These are phyloP conservation scores for Operophtera brumata DNA, from an alignment of 2,888 invertebrate species.

Conservation along the genomic window DNA sequence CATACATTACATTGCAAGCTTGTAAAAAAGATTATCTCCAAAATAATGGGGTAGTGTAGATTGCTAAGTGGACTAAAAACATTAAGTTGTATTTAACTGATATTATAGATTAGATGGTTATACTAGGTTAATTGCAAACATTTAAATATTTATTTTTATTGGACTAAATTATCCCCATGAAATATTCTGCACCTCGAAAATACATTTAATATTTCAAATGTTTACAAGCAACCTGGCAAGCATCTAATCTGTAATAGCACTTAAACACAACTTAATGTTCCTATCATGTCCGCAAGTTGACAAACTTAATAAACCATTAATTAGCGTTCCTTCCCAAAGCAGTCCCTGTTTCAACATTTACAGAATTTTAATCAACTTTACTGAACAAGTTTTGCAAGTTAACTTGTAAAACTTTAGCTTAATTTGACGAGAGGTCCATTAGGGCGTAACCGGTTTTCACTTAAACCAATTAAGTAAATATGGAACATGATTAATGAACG, in stretches of 20 bases:
- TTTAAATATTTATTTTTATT: too few relatives aligned
- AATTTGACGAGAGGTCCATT: constrained; percentile 30
- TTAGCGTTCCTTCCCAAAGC: constrained; percentile 21
- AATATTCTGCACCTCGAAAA: not conserved
- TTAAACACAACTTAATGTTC: constrained; percentile 9
- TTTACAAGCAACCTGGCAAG: not conserved
- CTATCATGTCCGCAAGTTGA: constrained; percentile 19
- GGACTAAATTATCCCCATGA: too few relatives aligned
- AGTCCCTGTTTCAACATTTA: constrained; percentile 22
- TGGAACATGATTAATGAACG: constrained; percentile 17
- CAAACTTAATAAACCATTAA: constrained; percentile 27
- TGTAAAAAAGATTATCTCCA: too few relatives aligned
- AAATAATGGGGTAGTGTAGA: too few relatives aligned
- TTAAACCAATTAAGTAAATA: constrained; percentile 25
- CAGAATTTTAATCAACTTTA: constrained; percentile 33
- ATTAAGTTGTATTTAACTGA: too few relatives aligned
- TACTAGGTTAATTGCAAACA: too few relatives aligned
- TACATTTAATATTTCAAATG: not conserved
- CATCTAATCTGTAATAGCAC: constrained; percentile 1
- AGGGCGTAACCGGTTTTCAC: constrained; percentile 24
- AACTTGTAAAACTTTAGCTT: constrained; percentile 25
- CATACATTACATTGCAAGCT: too few relatives aligned
- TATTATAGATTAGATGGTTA: too few relatives aligned
- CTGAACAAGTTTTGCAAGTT: constrained; percentile 21
- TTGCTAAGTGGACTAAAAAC: too few relatives aligned